phyloP scores from a whole-genome alignment of 1,140 invertebrate species.

The Marisa cornuarietis region DNA sequence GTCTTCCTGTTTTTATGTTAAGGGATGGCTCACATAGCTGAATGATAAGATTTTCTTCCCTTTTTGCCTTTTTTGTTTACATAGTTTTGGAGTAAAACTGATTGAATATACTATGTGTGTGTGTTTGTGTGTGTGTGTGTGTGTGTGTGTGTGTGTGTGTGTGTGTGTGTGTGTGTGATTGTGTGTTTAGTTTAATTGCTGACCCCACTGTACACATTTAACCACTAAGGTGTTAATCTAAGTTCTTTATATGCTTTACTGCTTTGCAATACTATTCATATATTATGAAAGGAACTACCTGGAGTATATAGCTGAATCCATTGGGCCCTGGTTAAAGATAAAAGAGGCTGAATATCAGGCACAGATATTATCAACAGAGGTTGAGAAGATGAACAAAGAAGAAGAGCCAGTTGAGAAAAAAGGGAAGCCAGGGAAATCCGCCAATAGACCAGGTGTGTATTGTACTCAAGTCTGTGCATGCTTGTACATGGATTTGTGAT shows the following conservation, averaged over 20 bases:
- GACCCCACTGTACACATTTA: neutral
- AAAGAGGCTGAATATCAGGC: conserved; percentile 65
- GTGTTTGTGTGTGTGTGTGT: neutral
- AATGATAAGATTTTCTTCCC: too few species aligned
- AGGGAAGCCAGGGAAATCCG: conserved; percentile 35
- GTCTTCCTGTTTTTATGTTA: too few species aligned
- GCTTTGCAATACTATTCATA: neutral
- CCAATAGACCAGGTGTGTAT: conserved; percentile 37
- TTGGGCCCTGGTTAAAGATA: conserved; percentile 60
- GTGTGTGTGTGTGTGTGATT: neutral
- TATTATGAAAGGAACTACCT: conserved; percentile 59
- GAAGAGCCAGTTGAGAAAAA: conserved; percentile 44
- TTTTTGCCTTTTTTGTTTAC: too few species aligned
- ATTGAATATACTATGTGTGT: too few species aligned
- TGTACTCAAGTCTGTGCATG: neutral
- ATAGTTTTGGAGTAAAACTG: too few species aligned
- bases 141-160: neutral
- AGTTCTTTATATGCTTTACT: neutral
- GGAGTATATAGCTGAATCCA: conserved; percentile 59
- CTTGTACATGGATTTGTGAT: neutral
- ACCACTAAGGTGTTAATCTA: neutral
- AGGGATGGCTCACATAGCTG: too few species aligned
- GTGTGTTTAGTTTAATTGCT: neutral
- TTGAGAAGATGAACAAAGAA: conserved; percentile 56
- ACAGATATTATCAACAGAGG: conserved; percentile 52